These are phyloP conservation scores for Nomada flava DNA, from an alignment of 2,888 invertebrate species.

Conservation along the genomic window DNA sequence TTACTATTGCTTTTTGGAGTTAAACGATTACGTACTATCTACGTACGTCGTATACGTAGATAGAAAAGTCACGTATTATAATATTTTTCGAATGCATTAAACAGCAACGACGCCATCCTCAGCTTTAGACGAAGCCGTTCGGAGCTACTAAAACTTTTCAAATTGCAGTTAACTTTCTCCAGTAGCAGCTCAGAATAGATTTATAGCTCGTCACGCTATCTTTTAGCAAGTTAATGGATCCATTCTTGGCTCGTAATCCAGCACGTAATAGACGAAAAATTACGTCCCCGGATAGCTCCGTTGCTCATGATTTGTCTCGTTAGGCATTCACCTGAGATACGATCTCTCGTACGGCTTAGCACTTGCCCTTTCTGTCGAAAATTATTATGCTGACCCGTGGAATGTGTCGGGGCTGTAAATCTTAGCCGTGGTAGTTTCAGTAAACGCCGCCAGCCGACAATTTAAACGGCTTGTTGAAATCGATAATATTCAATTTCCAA, in stretches of 20 bases:
- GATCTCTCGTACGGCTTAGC: neutral
- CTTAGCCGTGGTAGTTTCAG: neutral
- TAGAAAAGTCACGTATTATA: constrained; percentile 18
- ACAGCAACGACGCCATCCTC: constrained; percentile 14
- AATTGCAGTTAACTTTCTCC: constrained; percentile 33
- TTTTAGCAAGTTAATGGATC: constrained; percentile 9
- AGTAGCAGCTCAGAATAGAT: constrained; percentile 27
- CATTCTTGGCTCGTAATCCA: neutral
- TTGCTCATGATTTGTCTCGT: neutral
- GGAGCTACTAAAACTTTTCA: constrained; percentile 35
- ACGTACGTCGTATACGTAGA: too few relatives aligned
- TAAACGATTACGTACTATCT: too few relatives aligned
- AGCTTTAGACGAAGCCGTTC: constrained; percentile 1
- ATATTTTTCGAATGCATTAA: constrained; percentile 21
- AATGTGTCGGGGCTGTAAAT: constrained; percentile 12
- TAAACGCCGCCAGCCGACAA: neutral
- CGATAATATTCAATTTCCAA: constrained; percentile 28
- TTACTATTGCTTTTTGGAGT: too few relatives aligned
- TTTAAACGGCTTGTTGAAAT: constrained; percentile 35
- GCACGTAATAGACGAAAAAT: neutral
- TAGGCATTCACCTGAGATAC: neutral
- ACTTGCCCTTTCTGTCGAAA: neutral
- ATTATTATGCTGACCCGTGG: neutral
- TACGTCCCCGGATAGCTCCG: neutral
- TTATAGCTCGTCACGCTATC: constrained; percentile 42